Evolutionary conservation across 2,113 vertebrate species (phyloP), one percentile per base, ranked within the genome.

Genomic region (Choloepus hoffmanni): DNA sequence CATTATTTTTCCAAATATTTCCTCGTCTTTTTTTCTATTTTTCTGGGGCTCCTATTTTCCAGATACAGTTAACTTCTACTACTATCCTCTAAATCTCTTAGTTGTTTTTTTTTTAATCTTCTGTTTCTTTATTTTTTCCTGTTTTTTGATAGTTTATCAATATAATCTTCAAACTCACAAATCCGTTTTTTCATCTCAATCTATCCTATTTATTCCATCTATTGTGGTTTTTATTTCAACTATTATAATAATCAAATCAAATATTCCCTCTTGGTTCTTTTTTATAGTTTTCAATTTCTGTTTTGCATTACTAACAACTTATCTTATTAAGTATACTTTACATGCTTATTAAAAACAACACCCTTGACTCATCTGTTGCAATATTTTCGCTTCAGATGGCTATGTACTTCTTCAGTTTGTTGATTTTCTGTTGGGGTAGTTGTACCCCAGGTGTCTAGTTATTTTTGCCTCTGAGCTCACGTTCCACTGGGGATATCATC

Each of bases 381-480:
- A 4, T 68, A 15, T 63, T 97, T 90, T 8, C 90, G 8, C 55
- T 85, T 92, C 58, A 76, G 36, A 19, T 63, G 7, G 16, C 6
- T 77, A 21, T 67, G 2, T 87, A 21, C 89, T 50, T 91, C 86
- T 89, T 90, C 30, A 63, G 15, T 89, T 85, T 92, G 43, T 84
- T 94, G 79, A 89, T 14, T 96, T 93, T 84, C 26, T 92, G 94
- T 72, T 58, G 50, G 65, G 94, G 68, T 58, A 1, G 15, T 43
- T 30, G 0, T 68, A 94, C 87, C 65, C 92, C 96, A 67, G 23
- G 53, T 84, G 76, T 95, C 70, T 95, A 60, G 63, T 92, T 95
- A 89, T 79, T 93, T 93, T 93, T 92, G 62, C 40, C 33, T 95
- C 84, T 92, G 76, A 90, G 26, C 81, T 79, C 30, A 72, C 50